These are phyloP conservation scores for Synanthedon tipuliformis DNA, from an alignment of 2,888 invertebrate genomes.

Conservation along the genomic window DNA sequence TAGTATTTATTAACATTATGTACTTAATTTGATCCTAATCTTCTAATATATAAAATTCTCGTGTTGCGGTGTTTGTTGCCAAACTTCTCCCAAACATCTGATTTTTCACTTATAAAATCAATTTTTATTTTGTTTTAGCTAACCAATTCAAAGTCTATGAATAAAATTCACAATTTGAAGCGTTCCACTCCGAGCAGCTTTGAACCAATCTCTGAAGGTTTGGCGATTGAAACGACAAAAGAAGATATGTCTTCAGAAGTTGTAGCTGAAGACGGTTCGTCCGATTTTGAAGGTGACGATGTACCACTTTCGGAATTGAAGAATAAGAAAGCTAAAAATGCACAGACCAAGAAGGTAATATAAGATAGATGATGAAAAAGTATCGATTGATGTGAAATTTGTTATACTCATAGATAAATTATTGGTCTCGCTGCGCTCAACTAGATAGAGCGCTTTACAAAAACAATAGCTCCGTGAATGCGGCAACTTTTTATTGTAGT, in stretches of 20 bases:
- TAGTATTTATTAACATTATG: not conserved
- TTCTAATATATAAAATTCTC: not conserved
- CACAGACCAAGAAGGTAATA: not conserved
- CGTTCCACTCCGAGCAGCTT: slow-evolving; percentile 10
- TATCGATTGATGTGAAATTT: no score
- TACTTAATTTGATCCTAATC: not conserved
- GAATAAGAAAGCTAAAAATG: slow-evolving; percentile 6
- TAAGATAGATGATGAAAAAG: not conserved
- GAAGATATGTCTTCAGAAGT: slow-evolving; percentile 20
- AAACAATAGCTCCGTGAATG: no score
- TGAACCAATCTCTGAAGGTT: slow-evolving; percentile 9
- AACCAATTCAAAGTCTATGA: not conserved
- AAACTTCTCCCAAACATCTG: no score
- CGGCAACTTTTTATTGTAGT: no score
- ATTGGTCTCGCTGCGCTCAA: no score
- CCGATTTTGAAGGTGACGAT: slow-evolving; percentile 18
- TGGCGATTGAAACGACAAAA: not conserved
- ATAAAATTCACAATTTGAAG: slow-evolving; percentile 2
- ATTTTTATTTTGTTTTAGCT: not conserved
- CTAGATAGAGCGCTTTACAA: no score
- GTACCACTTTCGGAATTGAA: slow-evolving; percentile 19
- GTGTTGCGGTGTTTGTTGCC: no score
- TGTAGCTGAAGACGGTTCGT: slow-evolving; percentile 28
- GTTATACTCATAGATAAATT: no score
- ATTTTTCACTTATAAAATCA: not conserved